Evolutionary conservation across 2,888 invertebrate species (phyloP), one percentile per base, ranked within the genome.

Genomic region (Phymatocera aterrima): DNA sequence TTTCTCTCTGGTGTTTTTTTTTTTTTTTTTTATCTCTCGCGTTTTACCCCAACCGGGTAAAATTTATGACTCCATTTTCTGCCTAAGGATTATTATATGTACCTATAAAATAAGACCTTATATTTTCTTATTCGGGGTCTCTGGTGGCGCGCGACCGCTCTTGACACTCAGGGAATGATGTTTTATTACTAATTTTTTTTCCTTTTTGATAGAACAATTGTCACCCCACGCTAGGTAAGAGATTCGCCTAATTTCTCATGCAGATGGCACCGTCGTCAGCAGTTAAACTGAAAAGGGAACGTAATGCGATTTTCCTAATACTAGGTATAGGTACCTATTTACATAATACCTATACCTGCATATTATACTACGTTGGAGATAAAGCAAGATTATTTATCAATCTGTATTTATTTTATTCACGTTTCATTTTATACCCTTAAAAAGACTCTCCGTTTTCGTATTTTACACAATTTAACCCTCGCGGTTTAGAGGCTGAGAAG

Each of bases 41-140:
- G 2, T 6, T 12, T 8, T n/a, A 64, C 79, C 34, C 15, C 46
- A 79, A 75, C 81, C 82, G 46, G 40, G 70, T 72, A 84, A 85
- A 86, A 87, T 88, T 88, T 88, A 87, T 87, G 83, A 84, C 83
- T 82, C 85, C 84, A 85, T 87, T 87, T 83, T 82, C 80, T 78
- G 80, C 81, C 81, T 83, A 85, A 87, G 84, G n/a, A n/a, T n/a
- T n/a, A n/a, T n/a, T n/a, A n/a, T n/a, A n/a, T n/a, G n/a, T n/a
- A n/a, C n/a, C n/a, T 85, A 83, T 82, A 83, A 80, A 80, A 82
- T 83, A 84, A 86, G 83, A 85, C 85, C 83, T 68, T 68, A 68
- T n/a, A n/a, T 68, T 46, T 68, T 68, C 68, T 68, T 68, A 43
- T 68, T 68, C 40, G 24, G 28, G 40, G n/a, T n/a, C n/a, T 43